Base-by-base conservation (phyloP, 2,113 vertebrate genomes). In the Burhinus bistriatus region DNA sequence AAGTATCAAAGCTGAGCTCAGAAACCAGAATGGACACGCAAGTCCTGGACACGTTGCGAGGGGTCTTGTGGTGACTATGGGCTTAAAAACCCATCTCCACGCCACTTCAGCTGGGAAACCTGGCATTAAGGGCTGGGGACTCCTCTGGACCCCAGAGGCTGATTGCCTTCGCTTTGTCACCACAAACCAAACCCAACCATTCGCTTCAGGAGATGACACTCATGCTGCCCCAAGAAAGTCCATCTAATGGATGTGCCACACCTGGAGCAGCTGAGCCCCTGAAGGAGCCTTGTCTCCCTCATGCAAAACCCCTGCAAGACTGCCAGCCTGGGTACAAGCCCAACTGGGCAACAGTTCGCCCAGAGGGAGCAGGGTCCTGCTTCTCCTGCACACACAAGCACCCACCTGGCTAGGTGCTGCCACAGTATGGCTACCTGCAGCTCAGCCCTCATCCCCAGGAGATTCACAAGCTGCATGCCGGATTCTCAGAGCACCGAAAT, bases 21-120 rank as follows among this genome's bases (percentile, higher is more conserved):
- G 54, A 83, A 85, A 65, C 26, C 40, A 59, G 29, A 70, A 73
- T 0, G 2, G 19, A 58, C 22, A 23, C 0, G 0, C 12, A 49
- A 58, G 8, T 29, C 26, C 32, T 44, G 23, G n/a, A 40, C 16
- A 44, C 3, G 1, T 20, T 23, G 30, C 32, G 40, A 77, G 34
- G 66, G 22, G 30, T 58, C 34, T 15, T 55, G 22, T 38, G 38
- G 26, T 34, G 17, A 75, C 64, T 36, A 44, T 2, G 2, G 27
- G 9, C 30, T 93, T 80, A 40, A 87, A 64, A 79, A 36, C 26
- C 29, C 11, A 7, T n/a, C 40, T 64, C 34, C 19, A 11, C n/a
- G 86, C 16, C 32, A 30, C 62, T 49, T 70, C 3, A 13, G 2
- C 52, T 59, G 42, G 21, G 5, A 88, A 77, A 86, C 6, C 26